Evolutionary conservation across 2,113 vertebrate species (phyloP).

Genomic region (Ailuropoda melanoleuca): DNA sequence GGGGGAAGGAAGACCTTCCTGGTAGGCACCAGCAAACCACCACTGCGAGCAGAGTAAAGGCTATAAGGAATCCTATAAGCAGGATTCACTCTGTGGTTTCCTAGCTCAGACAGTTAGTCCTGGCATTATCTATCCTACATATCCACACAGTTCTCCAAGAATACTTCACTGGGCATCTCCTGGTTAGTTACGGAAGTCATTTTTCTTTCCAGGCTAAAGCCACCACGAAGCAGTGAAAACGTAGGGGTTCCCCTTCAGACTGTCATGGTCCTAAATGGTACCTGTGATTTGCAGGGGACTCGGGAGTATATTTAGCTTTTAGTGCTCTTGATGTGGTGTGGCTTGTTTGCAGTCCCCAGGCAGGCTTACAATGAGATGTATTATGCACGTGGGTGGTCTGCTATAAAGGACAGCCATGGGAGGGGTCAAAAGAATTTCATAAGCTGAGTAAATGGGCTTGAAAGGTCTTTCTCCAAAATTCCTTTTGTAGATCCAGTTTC

Average conservation of each 20-base stretch:
- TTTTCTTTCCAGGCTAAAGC: not conserved
- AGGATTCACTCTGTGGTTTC: not conserved
- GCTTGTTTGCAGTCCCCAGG: not conserved
- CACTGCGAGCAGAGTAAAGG: not conserved
- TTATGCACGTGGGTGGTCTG: constrained; percentile 39
- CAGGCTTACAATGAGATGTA: not conserved
- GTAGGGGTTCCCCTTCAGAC: not conserved
- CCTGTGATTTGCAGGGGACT: not conserved
- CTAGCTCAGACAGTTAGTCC: not conserved
- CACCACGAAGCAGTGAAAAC: not conserved
- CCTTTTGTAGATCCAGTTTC: not conserved
- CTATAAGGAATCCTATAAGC: not conserved
- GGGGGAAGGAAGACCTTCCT: not conserved
- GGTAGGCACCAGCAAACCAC: not conserved
- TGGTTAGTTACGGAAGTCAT: not conserved
- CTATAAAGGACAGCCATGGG: not conserved
- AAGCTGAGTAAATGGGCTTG: not conserved
- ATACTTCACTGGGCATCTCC: not conserved
- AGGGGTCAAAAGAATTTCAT: constrained; percentile 39
- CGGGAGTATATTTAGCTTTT: not conserved
- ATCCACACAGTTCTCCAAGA: not conserved
- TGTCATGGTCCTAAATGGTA: not conserved
- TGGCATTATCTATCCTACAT: not conserved
- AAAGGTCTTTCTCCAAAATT: constrained; percentile 24
- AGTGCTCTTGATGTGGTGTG: not conserved